Percentiles rank a stretch among this genome's conserved stretches.
These are phyloP conservation scores for Tupaia tana DNA, from an alignment of 2,113 vertebrate genomes.

Conservation along the genomic window DNA sequence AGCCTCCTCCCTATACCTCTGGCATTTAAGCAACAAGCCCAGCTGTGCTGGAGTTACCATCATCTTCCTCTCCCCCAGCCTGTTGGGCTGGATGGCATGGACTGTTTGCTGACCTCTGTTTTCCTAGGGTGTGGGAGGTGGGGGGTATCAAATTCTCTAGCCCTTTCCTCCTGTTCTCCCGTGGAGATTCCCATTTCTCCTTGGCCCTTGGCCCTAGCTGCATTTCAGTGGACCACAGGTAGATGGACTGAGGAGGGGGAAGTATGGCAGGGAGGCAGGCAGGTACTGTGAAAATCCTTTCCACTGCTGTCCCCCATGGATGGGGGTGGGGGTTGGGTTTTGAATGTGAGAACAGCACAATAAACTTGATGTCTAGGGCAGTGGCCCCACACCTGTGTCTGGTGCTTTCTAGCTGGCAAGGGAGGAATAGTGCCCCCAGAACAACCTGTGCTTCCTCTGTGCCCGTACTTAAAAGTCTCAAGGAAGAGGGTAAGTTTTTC, in stretches of 20 bases:
- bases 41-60: constrained; percentile 50
- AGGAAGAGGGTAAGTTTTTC: background rate
- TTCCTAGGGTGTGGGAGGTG: constrained; percentile 52
- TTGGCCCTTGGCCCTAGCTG: constrained; percentile 63
- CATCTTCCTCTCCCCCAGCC: constrained; percentile 61
- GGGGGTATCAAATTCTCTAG: constrained; percentile 37
- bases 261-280: constrained; percentile 43
- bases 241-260: constrained; percentile 56
- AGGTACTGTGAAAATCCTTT: constrained; percentile 76
- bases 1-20: constrained; percentile 54
- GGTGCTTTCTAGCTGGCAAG: background rate
- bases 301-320: constrained; percentile 58
- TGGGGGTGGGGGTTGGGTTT: constrained; percentile 66
- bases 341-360: constrained; percentile 81
- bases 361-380: constrained; percentile 80
- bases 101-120: constrained; percentile 74
- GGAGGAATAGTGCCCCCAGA: background rate
- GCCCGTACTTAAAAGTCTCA: background rate
- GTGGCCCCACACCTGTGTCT: constrained; percentile 62
- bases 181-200: constrained; percentile 45
- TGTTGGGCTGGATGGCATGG: constrained; percentile 72
- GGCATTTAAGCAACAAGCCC: constrained; percentile 59
- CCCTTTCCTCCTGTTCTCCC: constrained; percentile 58
- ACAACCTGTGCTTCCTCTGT: background rate
- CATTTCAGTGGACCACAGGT: constrained; percentile 73